phyloP scores from a whole-genome alignment of 2,888 invertebrate species.

The Orthosia gracilis region DNA sequence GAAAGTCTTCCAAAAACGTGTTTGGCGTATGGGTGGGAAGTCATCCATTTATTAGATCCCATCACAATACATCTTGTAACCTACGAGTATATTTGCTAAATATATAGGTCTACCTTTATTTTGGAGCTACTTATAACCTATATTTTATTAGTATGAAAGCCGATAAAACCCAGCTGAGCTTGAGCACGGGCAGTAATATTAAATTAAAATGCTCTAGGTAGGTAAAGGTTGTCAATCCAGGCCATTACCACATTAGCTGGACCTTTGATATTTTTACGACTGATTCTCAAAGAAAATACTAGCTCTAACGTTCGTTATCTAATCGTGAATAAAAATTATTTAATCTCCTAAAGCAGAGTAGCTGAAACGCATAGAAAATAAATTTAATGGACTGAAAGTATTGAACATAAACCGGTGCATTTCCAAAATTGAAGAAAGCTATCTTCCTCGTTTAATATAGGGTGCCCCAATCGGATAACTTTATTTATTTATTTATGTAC shows the following conservation, averaged over 20 bases:
- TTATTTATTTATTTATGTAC: too few species aligned
- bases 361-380: slow-evolving; percentile 11
- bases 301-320: slow-evolving; percentile 3
- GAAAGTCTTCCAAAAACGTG: too few species aligned
- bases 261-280: slow-evolving; percentile 44
- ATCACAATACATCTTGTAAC: too few species aligned
- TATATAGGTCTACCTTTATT: slow-evolving; percentile 13
- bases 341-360: slow-evolving; percentile 5
- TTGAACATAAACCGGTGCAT: slow-evolving; percentile 25
- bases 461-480: too few species aligned
- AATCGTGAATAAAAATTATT: too few species aligned
- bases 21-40: too few species aligned
- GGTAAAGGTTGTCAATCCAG: slow-evolving; percentile 21
- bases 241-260: slow-evolving; percentile 34
- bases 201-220: slow-evolving; percentile 50
- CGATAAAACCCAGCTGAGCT: slow-evolving; percentile 59
- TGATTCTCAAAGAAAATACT: slow-evolving; percentile 23
- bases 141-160: slow-evolving; percentile 35
- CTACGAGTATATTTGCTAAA: slow-evolving; percentile 7
- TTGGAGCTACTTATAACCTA: slow-evolving; percentile 11
- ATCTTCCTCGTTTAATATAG: background rate
- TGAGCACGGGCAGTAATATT: slow-evolving; percentile 35
- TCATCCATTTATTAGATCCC: too few species aligned
- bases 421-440: slow-evolving; percentile 16
- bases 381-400: slow-evolving; percentile 28